These are phyloP conservation scores for Drosophila asahinai DNA, from an alignment of 1,140 invertebrate species.

Conservation along the genomic window DNA sequence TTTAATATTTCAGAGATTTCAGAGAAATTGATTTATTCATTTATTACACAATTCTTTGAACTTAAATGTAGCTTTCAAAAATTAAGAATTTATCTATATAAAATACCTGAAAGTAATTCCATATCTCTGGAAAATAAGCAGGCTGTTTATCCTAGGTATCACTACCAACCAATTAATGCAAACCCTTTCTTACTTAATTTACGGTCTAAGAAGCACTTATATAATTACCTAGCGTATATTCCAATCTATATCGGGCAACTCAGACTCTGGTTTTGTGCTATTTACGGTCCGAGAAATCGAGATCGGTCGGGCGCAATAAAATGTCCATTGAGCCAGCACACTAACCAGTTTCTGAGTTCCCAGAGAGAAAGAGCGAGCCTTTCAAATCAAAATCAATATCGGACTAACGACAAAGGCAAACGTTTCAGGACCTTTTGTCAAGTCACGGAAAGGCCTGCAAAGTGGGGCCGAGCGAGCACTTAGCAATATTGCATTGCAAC, in stretches of 20 bases:
- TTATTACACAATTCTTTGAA: too few relatives aligned
- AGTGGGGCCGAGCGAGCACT: conserved; percentile 52
- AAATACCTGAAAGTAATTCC: too few relatives aligned
- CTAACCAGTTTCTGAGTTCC: background rate
- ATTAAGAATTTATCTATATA: too few relatives aligned
- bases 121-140: too few relatives aligned
- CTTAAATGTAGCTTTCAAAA: too few relatives aligned
- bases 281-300: conserved; percentile 14
- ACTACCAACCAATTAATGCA: too few relatives aligned
- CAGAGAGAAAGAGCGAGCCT: conserved; percentile 7
- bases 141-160: background rate
- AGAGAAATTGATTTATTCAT: too few relatives aligned
- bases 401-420: conserved; percentile 42
- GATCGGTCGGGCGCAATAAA: conserved; percentile 11
- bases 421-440: conserved; percentile 59
- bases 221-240: background rate
- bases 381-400: conserved; percentile 48
- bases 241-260: background rate
- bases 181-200: background rate
- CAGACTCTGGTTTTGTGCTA: background rate
- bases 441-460: conserved; percentile 52
- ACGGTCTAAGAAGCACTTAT: background rate
- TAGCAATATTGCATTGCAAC: conserved; percentile 72
- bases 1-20: too few relatives aligned
- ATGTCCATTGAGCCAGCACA: conserved; percentile 5